Evolutionary conservation across 2,113 vertebrate species (phyloP).

Genomic region (Leucopsar rothschildi): DNA sequence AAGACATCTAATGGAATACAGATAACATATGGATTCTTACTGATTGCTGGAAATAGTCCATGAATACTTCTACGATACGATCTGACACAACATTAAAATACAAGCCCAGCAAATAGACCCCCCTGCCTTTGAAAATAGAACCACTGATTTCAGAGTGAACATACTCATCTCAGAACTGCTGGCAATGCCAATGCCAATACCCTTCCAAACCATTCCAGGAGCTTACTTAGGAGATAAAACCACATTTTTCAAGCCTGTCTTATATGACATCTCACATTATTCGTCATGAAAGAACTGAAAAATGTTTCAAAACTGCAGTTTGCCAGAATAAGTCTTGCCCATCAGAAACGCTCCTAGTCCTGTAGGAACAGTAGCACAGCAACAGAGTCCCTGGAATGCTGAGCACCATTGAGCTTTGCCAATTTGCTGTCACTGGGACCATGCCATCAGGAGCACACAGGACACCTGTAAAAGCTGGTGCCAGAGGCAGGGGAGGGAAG

Average conservation of each 20-base stretch:
- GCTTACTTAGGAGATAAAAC: not conserved
- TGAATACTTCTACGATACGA: not conserved
- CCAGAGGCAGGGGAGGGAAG: not conserved
- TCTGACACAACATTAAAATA: not conserved
- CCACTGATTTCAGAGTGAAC: not conserved
- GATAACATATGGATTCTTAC: not conserved
- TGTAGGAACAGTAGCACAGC: not conserved
- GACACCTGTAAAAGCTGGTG: not conserved
- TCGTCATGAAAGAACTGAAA: not conserved
- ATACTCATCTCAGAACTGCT: not conserved
- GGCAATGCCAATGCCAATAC: not conserved
- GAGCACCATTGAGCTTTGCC: not conserved
- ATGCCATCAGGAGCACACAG: not conserved
- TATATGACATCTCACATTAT: accelerated
- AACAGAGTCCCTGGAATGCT: not conserved
- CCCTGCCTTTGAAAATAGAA: slow-evolving; percentile 42
- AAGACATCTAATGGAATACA: not conserved
- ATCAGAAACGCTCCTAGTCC: not conserved
- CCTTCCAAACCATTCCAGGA: not conserved
- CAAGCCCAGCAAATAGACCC: slow-evolving; percentile 19
- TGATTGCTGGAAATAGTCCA: not conserved
- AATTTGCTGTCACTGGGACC: not conserved
- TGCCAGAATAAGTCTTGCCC: not conserved
- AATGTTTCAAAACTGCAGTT: not conserved
- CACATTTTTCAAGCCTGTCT: not conserved